Evolutionary conservation across 2,113 vertebrate genomes (phyloP), one percentile per base, ranked within the genome.

Genomic region (Nibea coibor): DNA sequence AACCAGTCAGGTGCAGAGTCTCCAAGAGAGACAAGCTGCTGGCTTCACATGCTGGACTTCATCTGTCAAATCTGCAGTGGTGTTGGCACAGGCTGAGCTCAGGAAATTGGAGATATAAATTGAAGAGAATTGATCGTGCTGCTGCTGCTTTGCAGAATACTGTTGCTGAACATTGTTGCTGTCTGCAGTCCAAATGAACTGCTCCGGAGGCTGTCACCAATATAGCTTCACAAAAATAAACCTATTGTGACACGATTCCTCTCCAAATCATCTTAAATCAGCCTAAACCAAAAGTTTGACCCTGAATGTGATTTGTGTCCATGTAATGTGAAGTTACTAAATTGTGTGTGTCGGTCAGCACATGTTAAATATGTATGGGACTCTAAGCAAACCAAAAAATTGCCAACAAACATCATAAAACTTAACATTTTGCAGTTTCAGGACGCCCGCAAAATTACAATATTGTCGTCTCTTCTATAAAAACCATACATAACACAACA

Each of bases 81-180:
- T 83, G 85, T 81, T 86, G 81, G 88, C 76, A 81, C 74, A 73
- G 72, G 71, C 81, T 85, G 88, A 75, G 78, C 78, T 85, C 53
- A 8, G 81, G 69, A 82, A 85, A 90, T 82, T 81, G 76, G 85
- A 91, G 87, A 92, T 84, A 80, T 86, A 92, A 92, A 93, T 92
- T 91, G 88, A 88, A 89, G 84, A 81, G 76, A 91, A 94, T 90
- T 91, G 90, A 86, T 85, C 71, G 71, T 26, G 72, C 75, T 71
- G 78, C 85, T 72, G 89, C 58, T 83, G 67, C 78, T 89, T 89
- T 88, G 74, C 91, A 69, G 79, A 85, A 72, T 74, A 64, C 82
- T 82, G 81, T 83, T 84, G 78, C 85, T 78, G 86, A 84, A 86
- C 83, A 81, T 66, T 82, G 88, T 82, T 81, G 75, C 83, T 76